Evolutionary conservation across 2,797 vertebrate species (phyloP), one percentile per base, ranked within the genome.

Genomic region (Gymnothorax javanicus): DNA sequence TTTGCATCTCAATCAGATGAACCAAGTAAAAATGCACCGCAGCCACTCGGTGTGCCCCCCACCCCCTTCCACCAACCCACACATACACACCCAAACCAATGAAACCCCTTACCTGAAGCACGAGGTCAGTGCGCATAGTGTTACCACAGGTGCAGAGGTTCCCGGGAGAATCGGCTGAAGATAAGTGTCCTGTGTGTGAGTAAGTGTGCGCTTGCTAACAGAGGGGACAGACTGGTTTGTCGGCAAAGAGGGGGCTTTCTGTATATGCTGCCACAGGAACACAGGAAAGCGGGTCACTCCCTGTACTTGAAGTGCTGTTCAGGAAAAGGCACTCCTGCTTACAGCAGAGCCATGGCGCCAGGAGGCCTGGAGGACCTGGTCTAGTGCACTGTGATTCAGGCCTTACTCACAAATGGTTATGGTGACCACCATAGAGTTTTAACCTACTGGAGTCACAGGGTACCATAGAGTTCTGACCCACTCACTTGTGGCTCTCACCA

Each of bases 271-370:
- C 75, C 54, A n/a, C 23, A 52, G 13, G 8, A 79, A 54, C 75
- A 79, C 50, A 85, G 84, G 84, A 71, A 69, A 71, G 50, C 52
- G 69, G 67, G 84, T 69, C 84, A 85, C 84, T 85, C 84, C 84
- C 84, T 85, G 84, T 71, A 71, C 84, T 85, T 6, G 73, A 58
- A 15, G 52, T 8, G 3, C 54, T 12, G 12, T 57, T 57, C 84
- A 85, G 84, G 84, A 85, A 43, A 71, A 85, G 84, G 84, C 67
- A 20, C 84, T 71, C 0, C 69, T 71, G 54, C 54, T 56, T 13
- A 5, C 11, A 84, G 11, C 17, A 20, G 58, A 27, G 33, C 83
- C 25, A 15, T 7, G 27, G 60, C 57, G 59, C 82, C 57, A 33
- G 56, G 7, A 33, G 27, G 4, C 58, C 33, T 84, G 75, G 75